Base-by-base conservation (phyloP, 2,113 vertebrate species). In the Takifugu bimaculatus region DNA sequence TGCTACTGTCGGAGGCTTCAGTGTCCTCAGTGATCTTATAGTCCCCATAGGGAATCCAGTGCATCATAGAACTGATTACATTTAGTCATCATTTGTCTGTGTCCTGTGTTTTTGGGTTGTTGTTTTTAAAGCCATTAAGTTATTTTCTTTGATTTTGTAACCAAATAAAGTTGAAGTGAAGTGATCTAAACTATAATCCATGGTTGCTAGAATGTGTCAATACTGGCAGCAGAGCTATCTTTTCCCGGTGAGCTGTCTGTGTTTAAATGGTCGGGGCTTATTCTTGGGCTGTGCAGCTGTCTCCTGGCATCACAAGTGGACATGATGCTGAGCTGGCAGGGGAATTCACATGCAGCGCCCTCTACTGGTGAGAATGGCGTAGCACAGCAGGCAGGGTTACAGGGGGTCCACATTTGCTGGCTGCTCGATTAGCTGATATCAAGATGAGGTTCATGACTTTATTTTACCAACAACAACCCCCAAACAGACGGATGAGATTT, bases 261-360 rank as follows among this genome's bases (percentile, higher is more conserved):
- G 74, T 87, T 84, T 68, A 82, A 85, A 84, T 65, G 66, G 62
- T 79, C 78, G 54, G 72, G 80, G 82, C 66, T 59, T 91, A 88
- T 89, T 91, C 83, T 85, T 74, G 79, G 80, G 68, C 47, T 29
- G 54, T 82, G 86, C 91, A 92, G 90, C 91, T 92, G 91, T 91
- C 82, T 29, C 13, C 0, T 29, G 39, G 60, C 72, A 80, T 92
- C 91, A 91, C 78, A 76, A 49, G 32, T 26, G 73, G 86, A 88
- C 89, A 88, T 81, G 80, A 76, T 88, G 87, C 88, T 92, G 89
- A 92, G 71, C 69, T 83, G 78, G 89, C 89, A 90, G 88, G 80
- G 85, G 73, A 86, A 88, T 90, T 90, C 83, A 85, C 47, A 25
- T 0, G 20, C 13, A 70, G 70, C 1, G 75, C 83, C 85, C 69